Evolutionary conservation across 2,797 vertebrate species (phyloP).

Genomic region (Cercopithecus diana): DNA sequence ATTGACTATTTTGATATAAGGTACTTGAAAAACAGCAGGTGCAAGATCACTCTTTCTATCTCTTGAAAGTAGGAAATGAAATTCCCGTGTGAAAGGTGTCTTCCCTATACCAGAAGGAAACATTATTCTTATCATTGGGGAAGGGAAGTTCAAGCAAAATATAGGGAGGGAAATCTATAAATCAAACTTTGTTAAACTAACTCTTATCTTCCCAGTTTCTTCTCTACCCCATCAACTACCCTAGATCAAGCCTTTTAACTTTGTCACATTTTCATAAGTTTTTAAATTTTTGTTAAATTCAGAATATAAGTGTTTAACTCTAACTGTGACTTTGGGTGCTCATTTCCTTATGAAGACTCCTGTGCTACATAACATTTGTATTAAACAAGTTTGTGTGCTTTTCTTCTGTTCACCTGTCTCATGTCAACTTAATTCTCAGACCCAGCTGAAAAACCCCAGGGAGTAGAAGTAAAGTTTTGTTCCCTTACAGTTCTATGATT

Average conservation of each 20-base stretch:
- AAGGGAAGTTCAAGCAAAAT: not conserved
- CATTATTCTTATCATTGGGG: not conserved
- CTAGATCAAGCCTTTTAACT: not conserved
- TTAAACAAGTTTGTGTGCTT: not conserved
- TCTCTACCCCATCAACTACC: too few species aligned
- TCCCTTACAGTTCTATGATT: not conserved
- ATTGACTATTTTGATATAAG: not conserved
- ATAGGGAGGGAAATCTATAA: not conserved
- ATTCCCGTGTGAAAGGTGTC: not conserved
- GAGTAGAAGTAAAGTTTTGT: not conserved
- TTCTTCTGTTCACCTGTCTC: not conserved
- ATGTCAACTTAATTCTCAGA: not conserved
- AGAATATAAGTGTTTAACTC: not conserved
- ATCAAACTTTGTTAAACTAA: not conserved
- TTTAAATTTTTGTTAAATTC: not conserved
- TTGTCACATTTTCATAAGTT: not conserved
- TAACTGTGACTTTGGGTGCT: not conserved
- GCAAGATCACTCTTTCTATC: not conserved
- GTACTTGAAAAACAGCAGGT: not conserved
- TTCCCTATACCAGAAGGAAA: not conserved
- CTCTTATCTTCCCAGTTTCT: not conserved
- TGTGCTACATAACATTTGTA: not conserved
- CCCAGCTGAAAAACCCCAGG: not conserved
- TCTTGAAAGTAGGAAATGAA: not conserved
- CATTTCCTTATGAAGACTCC: not conserved